Conservation (phyloP, 2,888 invertebrate species). For the Drosophila neutralis region DNA sequence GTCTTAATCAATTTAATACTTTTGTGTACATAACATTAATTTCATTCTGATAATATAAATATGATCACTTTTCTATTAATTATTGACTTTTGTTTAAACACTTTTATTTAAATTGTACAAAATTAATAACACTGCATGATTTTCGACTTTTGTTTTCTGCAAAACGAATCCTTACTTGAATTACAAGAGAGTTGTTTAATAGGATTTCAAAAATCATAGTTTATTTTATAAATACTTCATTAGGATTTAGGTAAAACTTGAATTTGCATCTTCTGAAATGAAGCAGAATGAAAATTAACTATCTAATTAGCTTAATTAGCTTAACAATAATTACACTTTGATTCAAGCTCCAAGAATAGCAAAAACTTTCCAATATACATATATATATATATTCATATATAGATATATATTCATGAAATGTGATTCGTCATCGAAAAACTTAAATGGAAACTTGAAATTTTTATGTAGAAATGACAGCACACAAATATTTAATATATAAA, state of each 20-base stretch:
- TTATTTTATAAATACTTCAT: neutral
- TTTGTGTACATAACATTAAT: conserved; percentile 15
- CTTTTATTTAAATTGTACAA: neutral
- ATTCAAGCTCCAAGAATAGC: neutral
- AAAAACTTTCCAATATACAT: neutral
- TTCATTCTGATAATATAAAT: conserved; percentile 2
- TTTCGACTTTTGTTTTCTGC: neutral
- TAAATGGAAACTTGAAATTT: neutral
- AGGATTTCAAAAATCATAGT: neutral
- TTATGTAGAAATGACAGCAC: neutral
- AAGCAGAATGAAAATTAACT: neutral
- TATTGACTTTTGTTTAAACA: neutral
- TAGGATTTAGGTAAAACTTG: neutral
- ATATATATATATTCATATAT: no score
- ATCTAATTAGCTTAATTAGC: neutral
- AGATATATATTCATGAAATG: neutral
- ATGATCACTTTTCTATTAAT: neutral
- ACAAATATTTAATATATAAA: neutral
- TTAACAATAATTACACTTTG: neutral
- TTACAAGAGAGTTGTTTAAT: neutral
- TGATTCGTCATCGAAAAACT: neutral
- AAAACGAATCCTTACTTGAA: neutral
- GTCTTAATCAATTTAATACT: conserved; percentile 16
- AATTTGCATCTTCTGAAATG: neutral
- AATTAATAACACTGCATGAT: conserved; percentile 3